Evolutionary conservation across 2,113 vertebrate genomes (phyloP).

Genomic region (Protobothrops mucrosquamatus): DNA sequence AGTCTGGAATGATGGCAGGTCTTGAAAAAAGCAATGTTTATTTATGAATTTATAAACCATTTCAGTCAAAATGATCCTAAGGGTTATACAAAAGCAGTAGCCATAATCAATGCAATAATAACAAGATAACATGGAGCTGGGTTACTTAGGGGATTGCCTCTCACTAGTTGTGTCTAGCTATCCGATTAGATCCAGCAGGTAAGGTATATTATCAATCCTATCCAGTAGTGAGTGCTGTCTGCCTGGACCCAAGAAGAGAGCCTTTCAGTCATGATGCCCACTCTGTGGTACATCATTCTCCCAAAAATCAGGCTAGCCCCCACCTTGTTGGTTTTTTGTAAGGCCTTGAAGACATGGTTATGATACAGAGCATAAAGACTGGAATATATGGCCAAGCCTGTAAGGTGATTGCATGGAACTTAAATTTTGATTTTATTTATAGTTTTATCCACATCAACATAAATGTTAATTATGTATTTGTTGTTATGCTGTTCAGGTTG

Average conservation of each 20-base stretch:
- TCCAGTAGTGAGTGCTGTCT: too few relatives aligned
- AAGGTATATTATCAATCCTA: background rate
- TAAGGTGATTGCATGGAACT: background rate
- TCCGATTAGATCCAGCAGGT: background rate
- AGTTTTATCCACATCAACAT: too few relatives aligned
- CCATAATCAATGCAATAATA: background rate
- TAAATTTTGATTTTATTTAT: background rate
- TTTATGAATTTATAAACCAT: background rate
- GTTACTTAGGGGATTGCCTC: background rate
- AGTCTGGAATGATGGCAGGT: background rate
- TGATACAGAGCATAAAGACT: background rate
- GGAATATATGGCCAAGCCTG: background rate
- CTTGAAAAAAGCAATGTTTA: background rate
- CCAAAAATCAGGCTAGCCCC: background rate
- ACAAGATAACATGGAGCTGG: background rate
- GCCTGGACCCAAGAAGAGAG: too few relatives aligned
- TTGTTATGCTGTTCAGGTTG: background rate
- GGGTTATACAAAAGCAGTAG: background rate
- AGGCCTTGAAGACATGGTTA: background rate
- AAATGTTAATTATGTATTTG: background rate
- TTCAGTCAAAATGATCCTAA: background rate
- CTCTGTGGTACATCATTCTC: background rate
- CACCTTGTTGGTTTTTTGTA: background rate
- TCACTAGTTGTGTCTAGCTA: background rate
- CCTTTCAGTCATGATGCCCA: too few relatives aligned